Conservation (phyloP, 2,888 invertebrate genomes). For the Pristionchus mayeri region DNA sequence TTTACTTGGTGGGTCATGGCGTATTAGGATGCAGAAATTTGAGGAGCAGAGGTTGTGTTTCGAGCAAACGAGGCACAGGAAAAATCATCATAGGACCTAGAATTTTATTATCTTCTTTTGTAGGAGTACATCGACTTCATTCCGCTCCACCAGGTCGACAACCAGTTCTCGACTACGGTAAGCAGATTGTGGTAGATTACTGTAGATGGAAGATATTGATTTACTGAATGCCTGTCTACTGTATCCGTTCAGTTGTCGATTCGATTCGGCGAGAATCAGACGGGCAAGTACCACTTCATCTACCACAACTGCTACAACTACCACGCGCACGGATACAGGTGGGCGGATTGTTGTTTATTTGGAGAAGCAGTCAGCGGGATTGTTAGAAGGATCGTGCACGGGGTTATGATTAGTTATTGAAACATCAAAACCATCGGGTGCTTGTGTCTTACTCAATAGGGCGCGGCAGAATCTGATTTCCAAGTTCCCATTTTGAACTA, state of each 20-base stretch:
- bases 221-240: no score
- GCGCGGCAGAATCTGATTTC: no score
- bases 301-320: constrained; percentile 90
- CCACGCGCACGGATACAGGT: constrained; percentile 70
- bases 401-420: neutral
- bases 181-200: constrained; percentile 6
- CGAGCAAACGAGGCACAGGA: no score
- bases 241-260: constrained; percentile 68
- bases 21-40: no score
- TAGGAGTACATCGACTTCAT: constrained; percentile 58
- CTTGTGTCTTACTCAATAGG: no score
- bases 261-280: constrained; percentile 77
- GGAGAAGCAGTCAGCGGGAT: neutral
- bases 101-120: neutral
- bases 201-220: neutral
- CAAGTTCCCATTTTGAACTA: no score
- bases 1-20: no score
- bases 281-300: constrained; percentile 93
- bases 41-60: no score
- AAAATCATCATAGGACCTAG: neutral
- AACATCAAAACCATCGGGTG: neutral
- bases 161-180: constrained; percentile 56
- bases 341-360: neutral
- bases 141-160: constrained; percentile 55
- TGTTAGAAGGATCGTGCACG: neutral